Evolutionary conservation across 2,888 invertebrate species (phyloP).

Genomic region (Mythimna lalbum): DNA sequence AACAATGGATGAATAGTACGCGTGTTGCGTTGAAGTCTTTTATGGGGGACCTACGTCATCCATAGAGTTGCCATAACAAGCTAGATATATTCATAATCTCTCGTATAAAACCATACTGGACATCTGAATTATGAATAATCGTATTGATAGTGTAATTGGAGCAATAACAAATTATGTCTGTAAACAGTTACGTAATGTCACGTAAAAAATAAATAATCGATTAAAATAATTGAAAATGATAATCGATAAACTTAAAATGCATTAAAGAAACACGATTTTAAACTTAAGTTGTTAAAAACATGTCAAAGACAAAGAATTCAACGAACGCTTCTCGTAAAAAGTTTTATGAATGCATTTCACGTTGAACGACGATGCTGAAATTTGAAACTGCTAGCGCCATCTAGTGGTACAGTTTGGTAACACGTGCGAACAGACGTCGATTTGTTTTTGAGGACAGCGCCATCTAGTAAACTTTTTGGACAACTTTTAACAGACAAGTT

Average conservation of each 20-base stretch:
- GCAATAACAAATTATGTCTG: conserved; percentile 9
- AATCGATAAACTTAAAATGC: neutral
- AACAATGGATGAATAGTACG: conserved; percentile 46
- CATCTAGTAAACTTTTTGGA: conserved; percentile 29
- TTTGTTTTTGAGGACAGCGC: conserved; percentile 33
- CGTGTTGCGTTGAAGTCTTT: conserved; percentile 76
- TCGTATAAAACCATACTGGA: neutral
- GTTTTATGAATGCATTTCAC: conserved; percentile 45
- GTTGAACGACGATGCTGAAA: conserved; percentile 1
- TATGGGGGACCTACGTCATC: conserved; percentile 66
- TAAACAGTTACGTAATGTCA: conserved; percentile 20
- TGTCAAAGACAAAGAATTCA: conserved; percentile 29
- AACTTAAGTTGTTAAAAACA: conserved; percentile 22
- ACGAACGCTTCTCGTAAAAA: conserved; percentile 49
- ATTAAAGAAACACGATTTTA: neutral
- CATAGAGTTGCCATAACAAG: conserved; percentile 33
- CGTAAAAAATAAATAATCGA: conserved; percentile 17
- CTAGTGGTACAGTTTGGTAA: conserved; percentile 53
- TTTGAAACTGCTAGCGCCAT: conserved; percentile 69
- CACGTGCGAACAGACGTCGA: neutral
- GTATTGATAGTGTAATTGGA: neutral
- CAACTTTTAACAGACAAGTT: neutral
- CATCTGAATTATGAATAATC: neutral
- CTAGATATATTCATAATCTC: neutral
- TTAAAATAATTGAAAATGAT: conserved; percentile 6